Evolutionary conservation across 2,888 invertebrate genomes (phyloP), one percentile per base, ranked within the genome.

Genomic region (Thymelicus sylvestris): DNA sequence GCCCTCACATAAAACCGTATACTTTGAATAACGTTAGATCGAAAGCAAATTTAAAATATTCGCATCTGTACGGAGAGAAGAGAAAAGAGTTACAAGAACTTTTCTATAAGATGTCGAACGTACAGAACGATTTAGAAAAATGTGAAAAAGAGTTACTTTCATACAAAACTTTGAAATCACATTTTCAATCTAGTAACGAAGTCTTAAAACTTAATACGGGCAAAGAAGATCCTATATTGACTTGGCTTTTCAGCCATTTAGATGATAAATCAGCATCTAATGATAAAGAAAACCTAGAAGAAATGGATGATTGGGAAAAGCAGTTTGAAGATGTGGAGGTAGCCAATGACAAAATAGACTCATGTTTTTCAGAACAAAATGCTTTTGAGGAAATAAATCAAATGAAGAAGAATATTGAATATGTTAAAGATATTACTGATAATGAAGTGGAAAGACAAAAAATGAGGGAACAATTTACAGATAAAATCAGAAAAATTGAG

Each of bases 1-100:
- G 94, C 80, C 91, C 94, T 71, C 80, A 84, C 7, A 80, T 97
- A 47, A 86, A 94, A 70, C 83, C 90, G 48, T 96, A 93, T 72
- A 95, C 95, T 69, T 81, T 95, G 12, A 86, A 87, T 60, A 88
- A 83, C 71, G 79, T 91, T 71, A 86, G 90, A 77, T 78, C 77
- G 15, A 88, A 83, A 81, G 78, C 82, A 0, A 91, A 91, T 75
- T 90, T 87, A 0, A 90, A 88, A 75, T 90, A 90, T 72, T 87
- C 88, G 0, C 83, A 89, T 74, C 74, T 93, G 0, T 92, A 86
- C 63, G 82, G 79, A 0, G 85, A 74, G 2, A 92, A 92, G 66
- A 85, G 83, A 74, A 79, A 80, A 41, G 89, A 90, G 69, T 72
- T 90, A 52, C 88, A 90, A 67, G 83, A 78, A 67, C 80, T 90